Evolutionary conservation across 1,140 invertebrate genomes (phyloP), one percentile per base, ranked within the genome.

Genomic region (Drosophila paulistorum): DNA sequence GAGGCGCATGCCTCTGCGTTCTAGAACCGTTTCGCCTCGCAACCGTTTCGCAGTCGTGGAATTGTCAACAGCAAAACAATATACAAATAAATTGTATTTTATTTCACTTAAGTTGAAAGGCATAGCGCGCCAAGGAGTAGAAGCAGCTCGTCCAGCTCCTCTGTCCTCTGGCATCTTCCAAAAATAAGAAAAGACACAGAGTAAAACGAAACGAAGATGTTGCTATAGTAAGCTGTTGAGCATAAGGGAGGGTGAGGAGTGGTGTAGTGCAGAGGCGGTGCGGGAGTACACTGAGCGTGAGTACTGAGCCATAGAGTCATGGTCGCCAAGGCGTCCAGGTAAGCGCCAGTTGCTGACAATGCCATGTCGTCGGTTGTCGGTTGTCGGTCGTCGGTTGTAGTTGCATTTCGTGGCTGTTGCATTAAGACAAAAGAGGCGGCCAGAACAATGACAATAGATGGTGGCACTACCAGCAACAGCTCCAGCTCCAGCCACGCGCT

Each of bases 11-110:
- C 74, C 62, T 39, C 13, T 14, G 7, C 30, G n/a, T 23, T 9
- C 20, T 14, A 30, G 0, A 30, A 30, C 5, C 30, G 30, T 30
- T 30, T 30, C 30, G 30, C 30, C 30, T 30, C 30, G 30, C 30
- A 30, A 10, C 23, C 23, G 41, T 20, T 26, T 26, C 63, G 61
- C 42, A 71, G 59, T 71, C 67, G 66, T 58, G 71, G 48, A 69
- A 81, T 81, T 81, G 78, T 72, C 78, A 81, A 81, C 78, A 81
- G 73, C 79, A 81, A 81, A 81, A 81, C 79, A 81, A 81, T 81
- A 81, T 73, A 81, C 79, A 81, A 81, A 81, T 81, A 81, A 81
- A 81, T 81, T 81, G 79, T 81, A 81, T 81, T 81, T 81, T 81
- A 81, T 81, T 81, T 81, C 79, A 81, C 79, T 81, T 81, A 76